Evolutionary conservation across 92 coral and sea anemone genomes (phyloP).

Genomic region (Porites divaricata): DNA sequence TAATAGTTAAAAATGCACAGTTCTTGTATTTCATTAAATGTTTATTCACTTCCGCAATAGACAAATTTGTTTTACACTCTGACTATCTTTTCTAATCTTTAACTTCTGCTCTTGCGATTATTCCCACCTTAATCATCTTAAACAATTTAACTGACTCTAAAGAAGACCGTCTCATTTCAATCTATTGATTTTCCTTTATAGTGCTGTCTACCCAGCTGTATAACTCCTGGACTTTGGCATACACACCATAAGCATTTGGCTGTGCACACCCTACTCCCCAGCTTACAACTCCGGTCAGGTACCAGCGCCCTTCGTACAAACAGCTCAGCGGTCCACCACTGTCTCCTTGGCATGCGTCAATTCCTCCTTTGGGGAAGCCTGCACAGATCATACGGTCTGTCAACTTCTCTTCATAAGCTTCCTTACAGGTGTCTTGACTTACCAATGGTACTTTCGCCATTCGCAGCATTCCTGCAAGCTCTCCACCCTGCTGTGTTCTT

Average conservation of each 20-base stretch:
- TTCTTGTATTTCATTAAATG: too few species aligned
- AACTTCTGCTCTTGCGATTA: neutral
- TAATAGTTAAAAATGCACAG: too few species aligned
- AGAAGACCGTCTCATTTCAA: neutral
- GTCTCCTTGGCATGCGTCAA: slow-evolving; percentile 79
- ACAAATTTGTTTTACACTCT: too few species aligned
- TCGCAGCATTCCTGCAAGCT: slow-evolving; percentile 45
- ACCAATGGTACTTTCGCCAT: slow-evolving; percentile 72
- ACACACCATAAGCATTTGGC: slow-evolving; percentile 69
- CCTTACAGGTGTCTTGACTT: slow-evolving; percentile 42
- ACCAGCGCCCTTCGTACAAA: slow-evolving; percentile 66
- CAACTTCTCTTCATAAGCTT: slow-evolving; percentile 47
- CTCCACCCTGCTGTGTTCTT: slow-evolving; percentile 56
- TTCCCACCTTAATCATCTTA: neutral
- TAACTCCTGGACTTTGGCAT: slow-evolving; percentile 48
- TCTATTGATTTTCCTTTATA: slow-evolving; percentile 34
- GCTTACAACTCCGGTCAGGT: slow-evolving; percentile 69
- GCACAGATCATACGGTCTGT: slow-evolving; percentile 73
- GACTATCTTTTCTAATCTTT: too few species aligned
- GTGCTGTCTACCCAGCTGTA: slow-evolving; percentile 47
- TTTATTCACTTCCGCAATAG: too few species aligned
- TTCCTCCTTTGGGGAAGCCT: slow-evolving; percentile 68
- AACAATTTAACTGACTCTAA: neutral
- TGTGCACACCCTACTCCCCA: slow-evolving; percentile 85
- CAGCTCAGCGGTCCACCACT: slow-evolving; percentile 78